phyloP scores from a whole-genome alignment of 1,140 invertebrate species.

The Nixonia krombeini region DNA sequence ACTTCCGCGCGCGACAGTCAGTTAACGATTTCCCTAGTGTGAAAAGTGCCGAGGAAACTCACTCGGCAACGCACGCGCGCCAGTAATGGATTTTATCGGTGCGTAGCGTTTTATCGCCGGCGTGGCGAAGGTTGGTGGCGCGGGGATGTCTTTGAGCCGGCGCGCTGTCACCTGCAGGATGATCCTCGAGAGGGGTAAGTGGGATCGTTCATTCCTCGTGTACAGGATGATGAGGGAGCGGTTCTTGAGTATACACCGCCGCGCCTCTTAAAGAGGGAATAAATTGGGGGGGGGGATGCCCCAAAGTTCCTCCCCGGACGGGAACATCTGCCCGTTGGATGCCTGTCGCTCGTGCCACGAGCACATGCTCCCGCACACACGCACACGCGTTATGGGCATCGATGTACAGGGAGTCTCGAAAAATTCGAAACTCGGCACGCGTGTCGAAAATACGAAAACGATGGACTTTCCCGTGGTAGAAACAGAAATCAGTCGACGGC shows the following conservation, averaged over 20 bases:
- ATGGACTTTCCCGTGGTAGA: slow-evolving; percentile 5
- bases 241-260: slow-evolving; percentile 22
- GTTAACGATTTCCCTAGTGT: no score
- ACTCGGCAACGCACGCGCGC: no score
- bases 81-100: no score
- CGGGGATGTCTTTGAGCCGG: no score
- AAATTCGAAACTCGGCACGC: no score
- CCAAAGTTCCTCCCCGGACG: slow-evolving; percentile 33
- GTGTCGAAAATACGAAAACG: slow-evolving; percentile 4
- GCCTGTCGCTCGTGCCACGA: slow-evolving; percentile 48
- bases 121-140: no score
- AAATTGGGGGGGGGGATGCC: slow-evolving; percentile 25
- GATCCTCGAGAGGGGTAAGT: slow-evolving; percentile 5
- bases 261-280: slow-evolving; percentile 16
- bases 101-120: no score
- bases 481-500: no score
- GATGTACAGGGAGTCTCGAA: slow-evolving; percentile 16
- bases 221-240: slow-evolving; percentile 26
- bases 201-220: no score
- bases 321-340: slow-evolving; percentile 54
- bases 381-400: no score
- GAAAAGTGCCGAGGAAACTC: no score
- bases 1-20: no score
- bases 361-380: slow-evolving; percentile 19
- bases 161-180: slow-evolving; percentile 24